Evolutionary conservation across 2,888 invertebrate genomes (phyloP), one percentile per base, ranked within the genome.

Genomic region (Drosophila recens): DNA sequence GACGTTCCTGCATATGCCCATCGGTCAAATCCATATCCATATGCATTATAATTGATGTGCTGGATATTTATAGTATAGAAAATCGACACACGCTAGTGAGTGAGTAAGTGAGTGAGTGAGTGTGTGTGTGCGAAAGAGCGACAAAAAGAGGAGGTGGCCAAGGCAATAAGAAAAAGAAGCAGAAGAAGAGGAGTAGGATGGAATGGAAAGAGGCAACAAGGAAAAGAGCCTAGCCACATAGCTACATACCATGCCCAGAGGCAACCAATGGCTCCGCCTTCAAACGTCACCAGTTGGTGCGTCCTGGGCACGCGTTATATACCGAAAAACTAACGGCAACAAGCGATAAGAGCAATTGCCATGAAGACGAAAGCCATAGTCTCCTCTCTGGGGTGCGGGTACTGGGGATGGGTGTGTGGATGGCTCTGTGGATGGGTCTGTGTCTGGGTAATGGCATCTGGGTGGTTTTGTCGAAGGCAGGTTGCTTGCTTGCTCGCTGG

Each of bases 11-110:
- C 52, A 61, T 45, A 61, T 56, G 72, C 53, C 68, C 76, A 64
- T 68, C 73, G 67, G 51, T 72, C 68, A 68, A 72, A 62, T 59
- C 53, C 38, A 48, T 65, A 46, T 48, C 40, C 64, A 49, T 57
- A 58, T 48, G 76, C 70, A 84, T 82, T 75, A 82, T 84, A 89
- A 87, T 87, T 87, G 82, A 87, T 89, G 82, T 80, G 66, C 52
- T 52, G 63, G 53, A 75, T 81, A 78, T 80, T 78, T 79, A 78
- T 80, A 68, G 61, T 65, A 62, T 46, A 48, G 67, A 69, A 82
- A 78, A 80, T 82, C 72, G 72, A 73, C 38, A 68, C 54, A 62
- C 52, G 56, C 51, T 40, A 23, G 20, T 3, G 43, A 27, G 53
- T 17, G 53, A 36, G 51, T 23, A 27, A 15, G 46, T 27, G 5